These are phyloP conservation scores for Sitta europaea DNA, from an alignment of 2,113 vertebrate genomes.

Conservation along the genomic window DNA sequence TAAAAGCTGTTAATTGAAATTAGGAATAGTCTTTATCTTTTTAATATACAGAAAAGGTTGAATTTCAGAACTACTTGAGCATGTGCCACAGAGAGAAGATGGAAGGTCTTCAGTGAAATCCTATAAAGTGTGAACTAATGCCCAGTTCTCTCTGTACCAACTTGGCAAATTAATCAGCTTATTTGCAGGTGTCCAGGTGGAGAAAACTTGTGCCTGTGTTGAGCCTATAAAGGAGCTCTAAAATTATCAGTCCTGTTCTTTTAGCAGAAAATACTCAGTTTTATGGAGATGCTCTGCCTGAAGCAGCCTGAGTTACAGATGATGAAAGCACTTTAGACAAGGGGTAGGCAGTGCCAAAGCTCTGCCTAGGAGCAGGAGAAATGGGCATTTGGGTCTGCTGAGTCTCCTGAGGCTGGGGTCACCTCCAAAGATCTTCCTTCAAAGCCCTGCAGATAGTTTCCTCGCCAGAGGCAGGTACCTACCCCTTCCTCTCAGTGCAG, in stretches of 20 bases:
- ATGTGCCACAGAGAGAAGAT: not conserved
- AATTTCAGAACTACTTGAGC: not conserved
- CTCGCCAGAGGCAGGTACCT: not conserved
- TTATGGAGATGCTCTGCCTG: not conserved
- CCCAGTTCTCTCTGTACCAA: not conserved
- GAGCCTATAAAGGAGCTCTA: not conserved
- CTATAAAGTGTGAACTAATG: not conserved
- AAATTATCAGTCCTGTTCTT: not conserved
- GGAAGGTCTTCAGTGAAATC: not conserved
- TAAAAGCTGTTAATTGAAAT: not conserved
- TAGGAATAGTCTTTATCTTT: not conserved
- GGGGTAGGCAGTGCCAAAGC: not conserved
- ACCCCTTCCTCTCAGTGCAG: accelerated
- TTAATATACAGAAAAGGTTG: not conserved
- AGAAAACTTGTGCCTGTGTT: not conserved
- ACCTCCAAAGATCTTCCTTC: not conserved
- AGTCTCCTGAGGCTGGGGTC: not conserved
- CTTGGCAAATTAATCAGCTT: not conserved
- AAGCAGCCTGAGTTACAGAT: not conserved
- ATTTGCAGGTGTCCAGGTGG: not conserved
- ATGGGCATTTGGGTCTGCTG: not conserved
- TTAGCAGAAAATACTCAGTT: not conserved
- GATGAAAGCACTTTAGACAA: not conserved
- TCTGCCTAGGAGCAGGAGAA: not conserved
- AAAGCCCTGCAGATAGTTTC: not conserved